A percentile compares a stretch with the other conserved stretches of the same genome.
Conservation (phyloP, 1,140 invertebrate species). For the Danaus melanippus region DNA sequence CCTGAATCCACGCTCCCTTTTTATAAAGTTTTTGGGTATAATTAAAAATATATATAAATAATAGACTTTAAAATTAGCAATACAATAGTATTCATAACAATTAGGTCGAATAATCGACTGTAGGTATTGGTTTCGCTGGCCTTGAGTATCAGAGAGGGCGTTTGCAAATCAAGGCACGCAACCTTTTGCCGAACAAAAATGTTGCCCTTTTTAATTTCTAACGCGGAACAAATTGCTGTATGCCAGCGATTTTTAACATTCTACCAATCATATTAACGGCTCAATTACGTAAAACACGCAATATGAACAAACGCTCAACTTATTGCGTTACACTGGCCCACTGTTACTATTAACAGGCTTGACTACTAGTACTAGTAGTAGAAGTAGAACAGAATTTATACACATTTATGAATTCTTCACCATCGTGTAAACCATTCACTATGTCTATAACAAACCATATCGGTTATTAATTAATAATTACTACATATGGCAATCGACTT, state of each 20-base stretch:
- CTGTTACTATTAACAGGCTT: slow-evolving; percentile 40
- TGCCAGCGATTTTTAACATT: slow-evolving; percentile 31
- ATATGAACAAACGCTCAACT: slow-evolving; percentile 38
- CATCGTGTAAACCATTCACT: slow-evolving; percentile 44
- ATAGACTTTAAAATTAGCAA: no score
- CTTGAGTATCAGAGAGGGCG: slow-evolving; percentile 53
- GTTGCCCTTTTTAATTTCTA: slow-evolving; percentile 51
- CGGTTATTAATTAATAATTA: no score
- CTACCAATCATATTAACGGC: slow-evolving; percentile 39
- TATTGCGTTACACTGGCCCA: slow-evolving; percentile 39
- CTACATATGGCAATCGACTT: no score
- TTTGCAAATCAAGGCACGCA: slow-evolving; percentile 31
- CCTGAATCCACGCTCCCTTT: no score
- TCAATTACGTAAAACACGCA: slow-evolving; percentile 53
- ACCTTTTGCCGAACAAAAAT: slow-evolving; percentile 48
- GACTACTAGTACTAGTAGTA: slow-evolving; percentile 11
- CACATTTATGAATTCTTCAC: slow-evolving; percentile 29
- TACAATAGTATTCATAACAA: slow-evolving; percentile 11
- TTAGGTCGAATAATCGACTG: slow-evolving; percentile 38
- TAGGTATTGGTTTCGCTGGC: slow-evolving; percentile 48
- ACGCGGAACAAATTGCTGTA: slow-evolving; percentile 54
- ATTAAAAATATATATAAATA: no score
- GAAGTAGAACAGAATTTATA: slow-evolving; percentile 37
- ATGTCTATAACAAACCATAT: background rate
- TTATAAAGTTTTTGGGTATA: no score